A percentile compares a stretch with the other conserved stretches of the same genome.
These are phyloP conservation scores for Acanthopagrus latus DNA, from an alignment of 2,797 vertebrate species.

Conservation along the genomic window DNA sequence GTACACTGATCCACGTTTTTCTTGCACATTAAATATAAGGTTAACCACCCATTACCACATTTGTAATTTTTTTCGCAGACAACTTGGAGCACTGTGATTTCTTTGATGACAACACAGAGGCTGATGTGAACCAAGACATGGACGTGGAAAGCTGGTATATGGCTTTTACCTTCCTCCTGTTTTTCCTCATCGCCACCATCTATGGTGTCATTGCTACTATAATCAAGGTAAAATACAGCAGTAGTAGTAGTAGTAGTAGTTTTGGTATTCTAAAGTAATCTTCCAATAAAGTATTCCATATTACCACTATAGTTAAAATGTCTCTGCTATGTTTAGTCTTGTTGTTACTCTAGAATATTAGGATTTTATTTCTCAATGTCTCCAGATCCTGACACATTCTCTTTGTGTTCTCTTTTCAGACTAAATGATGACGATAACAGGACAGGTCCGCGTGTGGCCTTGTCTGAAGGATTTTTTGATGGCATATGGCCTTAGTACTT, in stretches of 20 bases:
- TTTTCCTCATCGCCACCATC: conserved; percentile 75
- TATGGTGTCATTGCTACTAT: conserved; percentile 72
- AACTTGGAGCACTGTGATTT: conserved; percentile 56
- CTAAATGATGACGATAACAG: conserved; percentile 43
- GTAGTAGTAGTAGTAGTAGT: background rate
- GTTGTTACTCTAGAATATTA: background rate
- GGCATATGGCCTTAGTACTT: background rate
- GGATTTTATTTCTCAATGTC: background rate
- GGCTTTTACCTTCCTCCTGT: conserved; percentile 69
- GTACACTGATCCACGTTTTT: background rate
- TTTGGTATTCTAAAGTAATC: background rate
- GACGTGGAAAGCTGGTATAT: conserved; percentile 73
- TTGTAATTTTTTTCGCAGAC: conserved; percentile 52
- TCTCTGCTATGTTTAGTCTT: background rate
- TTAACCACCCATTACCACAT: background rate
- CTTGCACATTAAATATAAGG: background rate
- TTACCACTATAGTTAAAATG: background rate
- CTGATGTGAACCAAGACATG: conserved; percentile 51
- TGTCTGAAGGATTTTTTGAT: background rate
- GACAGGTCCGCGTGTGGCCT: background rate
- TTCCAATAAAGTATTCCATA: background rate
- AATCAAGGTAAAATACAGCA: conserved; percentile 72
- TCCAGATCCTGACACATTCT: background rate
- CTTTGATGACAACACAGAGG: conserved; percentile 64
- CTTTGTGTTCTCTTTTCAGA: conserved; percentile 45